Conservation (phyloP, 1,140 invertebrate genomes). For the Euglossa dilemma region DNA sequence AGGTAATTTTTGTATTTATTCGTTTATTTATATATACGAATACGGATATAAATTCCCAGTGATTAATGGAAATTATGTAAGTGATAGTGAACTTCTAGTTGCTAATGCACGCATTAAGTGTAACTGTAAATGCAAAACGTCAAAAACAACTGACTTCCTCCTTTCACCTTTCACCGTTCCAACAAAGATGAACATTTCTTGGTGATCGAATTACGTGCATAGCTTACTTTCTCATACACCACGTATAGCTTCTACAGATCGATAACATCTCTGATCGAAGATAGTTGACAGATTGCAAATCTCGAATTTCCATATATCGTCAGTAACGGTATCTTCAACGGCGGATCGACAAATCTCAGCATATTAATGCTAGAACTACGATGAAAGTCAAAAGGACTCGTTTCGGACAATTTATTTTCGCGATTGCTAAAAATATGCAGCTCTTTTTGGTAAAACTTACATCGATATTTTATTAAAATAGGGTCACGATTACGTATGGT, state of each 20-base stretch:
- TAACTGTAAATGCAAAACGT: background rate
- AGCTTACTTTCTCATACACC: background rate
- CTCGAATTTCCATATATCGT: background rate
- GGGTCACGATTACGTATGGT: too few species aligned
- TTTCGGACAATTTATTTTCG: too few species aligned
- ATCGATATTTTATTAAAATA: too few species aligned
- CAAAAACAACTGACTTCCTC: background rate
- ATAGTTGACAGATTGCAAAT: background rate
- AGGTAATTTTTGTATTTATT: too few species aligned
- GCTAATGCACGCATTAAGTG: background rate
- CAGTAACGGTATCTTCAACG: background rate
- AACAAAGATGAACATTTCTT: slow-evolving; percentile 20
- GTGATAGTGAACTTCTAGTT: background rate
- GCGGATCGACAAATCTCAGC: background rate
- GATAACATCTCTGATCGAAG: background rate
- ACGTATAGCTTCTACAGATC: background rate
- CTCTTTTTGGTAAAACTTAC: too few species aligned
- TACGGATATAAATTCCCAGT: too few species aligned
- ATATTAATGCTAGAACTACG: too few species aligned
- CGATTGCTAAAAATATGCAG: too few species aligned
- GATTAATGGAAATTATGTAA: background rate
- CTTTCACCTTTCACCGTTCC: slow-evolving; percentile 8
- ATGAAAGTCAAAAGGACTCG: too few species aligned
- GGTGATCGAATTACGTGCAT: background rate
- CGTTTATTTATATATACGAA: too few species aligned